phyloP scores from a whole-genome alignment of 1,140 invertebrate genomes.

The Charaxes varanes region DNA sequence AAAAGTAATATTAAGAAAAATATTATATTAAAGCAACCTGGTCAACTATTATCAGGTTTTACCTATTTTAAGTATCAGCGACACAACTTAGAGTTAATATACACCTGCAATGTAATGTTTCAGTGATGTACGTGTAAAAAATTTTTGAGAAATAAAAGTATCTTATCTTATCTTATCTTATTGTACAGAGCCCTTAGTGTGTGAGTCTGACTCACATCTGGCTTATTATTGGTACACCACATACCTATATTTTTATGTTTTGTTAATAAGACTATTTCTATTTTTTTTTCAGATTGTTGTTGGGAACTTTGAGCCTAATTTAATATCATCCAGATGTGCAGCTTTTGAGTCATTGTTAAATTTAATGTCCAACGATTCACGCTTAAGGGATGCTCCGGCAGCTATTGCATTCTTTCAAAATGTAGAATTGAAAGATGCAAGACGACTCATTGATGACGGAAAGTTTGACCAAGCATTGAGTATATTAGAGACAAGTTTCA shows the following conservation, averaged over 20 bases:
- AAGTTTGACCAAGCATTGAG: constrained; percentile 78
- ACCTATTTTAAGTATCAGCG: no score
- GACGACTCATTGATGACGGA: constrained; percentile 75
- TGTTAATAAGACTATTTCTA: constrained; percentile 8
- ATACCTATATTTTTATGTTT: constrained; percentile 1
- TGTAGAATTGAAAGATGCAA: constrained; percentile 78
- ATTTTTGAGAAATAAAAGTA: no score
- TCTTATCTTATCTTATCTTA: no score
- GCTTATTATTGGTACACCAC: no score
- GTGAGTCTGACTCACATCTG: no score
- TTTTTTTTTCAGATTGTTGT: constrained; percentile 72
- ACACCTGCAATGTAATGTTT: no score
- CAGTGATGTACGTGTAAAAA: no score
- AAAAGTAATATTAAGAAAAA: no score
- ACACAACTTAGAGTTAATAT: no score
- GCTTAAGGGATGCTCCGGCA: constrained; percentile 76
- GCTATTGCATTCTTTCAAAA: constrained; percentile 82
- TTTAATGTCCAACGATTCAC: constrained; percentile 75
- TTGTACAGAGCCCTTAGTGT: no score
- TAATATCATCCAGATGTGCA: constrained; percentile 80
- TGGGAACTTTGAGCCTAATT: constrained; percentile 84
- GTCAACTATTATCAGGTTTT: no score
- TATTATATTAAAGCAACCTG: no score
- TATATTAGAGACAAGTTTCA: constrained; percentile 81
- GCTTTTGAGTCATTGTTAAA: constrained; percentile 83